Percentiles rank a stretch among this genome's conserved stretches.
These are phyloP conservation scores for Campylomormyrus numenius DNA, from an alignment of 2,113 vertebrate species.

Conservation along the genomic window DNA sequence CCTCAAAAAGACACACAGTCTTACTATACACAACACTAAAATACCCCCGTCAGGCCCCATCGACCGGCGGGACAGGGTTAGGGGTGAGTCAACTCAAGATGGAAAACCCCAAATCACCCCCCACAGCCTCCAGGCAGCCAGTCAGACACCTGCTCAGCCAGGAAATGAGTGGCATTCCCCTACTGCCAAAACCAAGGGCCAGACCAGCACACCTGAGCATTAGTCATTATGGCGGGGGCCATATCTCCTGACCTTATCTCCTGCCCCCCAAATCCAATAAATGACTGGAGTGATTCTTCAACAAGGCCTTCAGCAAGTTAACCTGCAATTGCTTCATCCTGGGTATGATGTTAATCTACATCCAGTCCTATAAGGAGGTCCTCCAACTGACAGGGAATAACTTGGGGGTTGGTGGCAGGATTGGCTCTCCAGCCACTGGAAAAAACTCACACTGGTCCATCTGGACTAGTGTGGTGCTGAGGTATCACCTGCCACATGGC, in stretches of 20 bases:
- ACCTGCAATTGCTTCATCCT: too few species aligned
- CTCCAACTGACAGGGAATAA: too few species aligned
- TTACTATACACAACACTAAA: neutral
- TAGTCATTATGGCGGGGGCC: neutral
- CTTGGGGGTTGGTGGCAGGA: too few species aligned
- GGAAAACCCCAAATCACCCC: neutral
- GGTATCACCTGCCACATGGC: too few species aligned
- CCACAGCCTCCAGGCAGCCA: neutral
- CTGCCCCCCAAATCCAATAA: neutral
- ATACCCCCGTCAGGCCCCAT: neutral
- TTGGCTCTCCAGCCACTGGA: too few species aligned
- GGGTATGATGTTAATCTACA: too few species aligned
- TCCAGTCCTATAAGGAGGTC: too few species aligned
- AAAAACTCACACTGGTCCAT: too few species aligned
- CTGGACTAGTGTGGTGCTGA: too few species aligned
- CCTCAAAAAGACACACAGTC: neutral
- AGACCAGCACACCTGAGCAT: neutral
- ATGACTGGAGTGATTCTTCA: too few species aligned
- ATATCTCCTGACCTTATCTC: neutral
- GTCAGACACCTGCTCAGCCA: neutral
- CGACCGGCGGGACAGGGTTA: neutral
- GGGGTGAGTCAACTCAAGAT: neutral
- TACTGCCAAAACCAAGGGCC: neutral
- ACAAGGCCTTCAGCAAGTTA: too few species aligned
- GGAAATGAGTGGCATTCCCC: neutral